Evolutionary conservation across 2,888 invertebrate genomes (phyloP).

Genomic region (Omphaloscelis lunosa): DNA sequence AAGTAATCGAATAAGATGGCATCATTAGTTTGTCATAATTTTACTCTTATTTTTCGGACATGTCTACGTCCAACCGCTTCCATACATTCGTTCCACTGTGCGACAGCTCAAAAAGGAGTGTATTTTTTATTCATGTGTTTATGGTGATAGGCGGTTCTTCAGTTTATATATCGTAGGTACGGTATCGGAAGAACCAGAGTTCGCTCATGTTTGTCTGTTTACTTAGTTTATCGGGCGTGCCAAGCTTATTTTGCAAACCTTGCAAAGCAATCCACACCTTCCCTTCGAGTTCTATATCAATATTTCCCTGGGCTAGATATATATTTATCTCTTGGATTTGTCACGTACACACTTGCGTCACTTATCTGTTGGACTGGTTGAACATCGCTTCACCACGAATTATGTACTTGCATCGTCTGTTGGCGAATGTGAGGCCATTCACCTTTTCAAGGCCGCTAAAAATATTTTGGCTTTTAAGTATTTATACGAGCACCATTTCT

Average conservation of each 20-base stretch:
- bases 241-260: slow-evolving; percentile 66
- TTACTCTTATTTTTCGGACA: too few species aligned
- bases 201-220: slow-evolving; percentile 59
- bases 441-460: slow-evolving; percentile 76
- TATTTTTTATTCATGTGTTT: too few species aligned
- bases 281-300: slow-evolving; percentile 58
- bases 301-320: slow-evolving; percentile 45
- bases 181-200: slow-evolving; percentile 20
- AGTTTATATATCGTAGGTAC: slow-evolving; percentile 34
- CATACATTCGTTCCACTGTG: too few species aligned
- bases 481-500: slow-evolving; percentile 29
- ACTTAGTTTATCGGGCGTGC: slow-evolving; percentile 72
- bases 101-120: too few species aligned
- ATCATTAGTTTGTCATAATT: too few species aligned
- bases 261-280: slow-evolving; percentile 71
- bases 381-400: slow-evolving; percentile 27
- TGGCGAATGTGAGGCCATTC: slow-evolving; percentile 73
- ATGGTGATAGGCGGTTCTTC: slow-evolving; percentile 14
- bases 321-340: slow-evolving; percentile 43
- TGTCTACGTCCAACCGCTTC: too few species aligned
- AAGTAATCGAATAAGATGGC: too few species aligned
- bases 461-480: slow-evolving; percentile 33
- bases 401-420: slow-evolving; percentile 47
- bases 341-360: slow-evolving; percentile 50
- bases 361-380: slow-evolving; percentile 41